Conservation (phyloP, 2,888 invertebrate genomes). For the Psylliodes chrysocephalus region DNA sequence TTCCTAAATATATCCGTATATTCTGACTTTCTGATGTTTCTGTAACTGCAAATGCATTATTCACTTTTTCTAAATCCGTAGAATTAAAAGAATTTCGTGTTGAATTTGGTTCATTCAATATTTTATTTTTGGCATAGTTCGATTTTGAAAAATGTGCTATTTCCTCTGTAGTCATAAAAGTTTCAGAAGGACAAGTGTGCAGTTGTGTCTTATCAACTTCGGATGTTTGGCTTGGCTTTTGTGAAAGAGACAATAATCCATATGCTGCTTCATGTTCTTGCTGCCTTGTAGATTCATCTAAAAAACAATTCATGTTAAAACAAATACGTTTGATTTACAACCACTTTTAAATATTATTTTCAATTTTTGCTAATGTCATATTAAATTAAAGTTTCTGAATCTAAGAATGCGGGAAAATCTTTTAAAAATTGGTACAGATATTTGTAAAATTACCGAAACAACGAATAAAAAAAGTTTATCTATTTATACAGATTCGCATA, state of each 20-base stretch:
- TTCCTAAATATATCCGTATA: constrained; percentile 56
- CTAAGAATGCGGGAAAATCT: too few species aligned
- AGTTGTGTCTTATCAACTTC: constrained; percentile 40
- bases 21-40: constrained; percentile 48
- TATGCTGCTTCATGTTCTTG: constrained; percentile 89
- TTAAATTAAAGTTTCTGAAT: too few species aligned
- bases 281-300: constrained; percentile 75
- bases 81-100: constrained; percentile 30
- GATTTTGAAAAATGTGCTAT: constrained; percentile 61
- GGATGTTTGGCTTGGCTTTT: constrained; percentile 61
- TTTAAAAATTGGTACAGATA: too few species aligned
- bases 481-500: too few species aligned
- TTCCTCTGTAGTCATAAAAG: constrained; percentile 60
- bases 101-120: constrained; percentile 53
- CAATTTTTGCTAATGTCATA: too few species aligned
- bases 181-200: constrained; percentile 43
- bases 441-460: too few species aligned
- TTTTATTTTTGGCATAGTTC: constrained; percentile 62
- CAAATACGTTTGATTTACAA: too few species aligned
- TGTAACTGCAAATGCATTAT: constrained; percentile 29
- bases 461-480: too few species aligned
- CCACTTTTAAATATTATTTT: too few species aligned
- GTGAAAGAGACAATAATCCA: constrained; percentile 80
- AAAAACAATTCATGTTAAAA: too few species aligned
- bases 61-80: constrained; percentile 33